Conservation (phyloP, 2,888 invertebrate genomes). For the Ptychoptera albimana region DNA sequence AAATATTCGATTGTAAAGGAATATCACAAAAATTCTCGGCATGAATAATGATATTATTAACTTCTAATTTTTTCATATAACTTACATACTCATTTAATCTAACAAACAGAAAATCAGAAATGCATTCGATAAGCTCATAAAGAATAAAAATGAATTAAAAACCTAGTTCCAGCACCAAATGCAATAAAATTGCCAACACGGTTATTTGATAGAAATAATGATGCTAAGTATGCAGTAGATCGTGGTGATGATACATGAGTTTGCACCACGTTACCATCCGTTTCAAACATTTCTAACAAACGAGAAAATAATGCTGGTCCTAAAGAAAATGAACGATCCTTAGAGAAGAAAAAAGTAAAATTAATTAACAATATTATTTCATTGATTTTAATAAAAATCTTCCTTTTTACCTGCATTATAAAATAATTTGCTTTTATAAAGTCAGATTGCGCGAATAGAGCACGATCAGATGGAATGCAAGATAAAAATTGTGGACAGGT, state of each 20-base stretch:
- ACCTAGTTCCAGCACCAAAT: constrained; percentile 38
- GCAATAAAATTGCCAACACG: constrained; percentile 41
- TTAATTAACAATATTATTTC: background rate
- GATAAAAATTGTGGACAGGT: constrained; percentile 36
- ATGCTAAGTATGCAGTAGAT: constrained; percentile 62
- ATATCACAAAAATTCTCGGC: constrained; percentile 35
- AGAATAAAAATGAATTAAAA: too few species aligned
- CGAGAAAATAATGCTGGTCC: constrained; percentile 62
- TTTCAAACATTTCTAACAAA: constrained; percentile 39
- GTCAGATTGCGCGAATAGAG: constrained; percentile 36
- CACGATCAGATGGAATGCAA: constrained; percentile 37
- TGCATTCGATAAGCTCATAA: background rate
- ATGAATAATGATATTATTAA: constrained; percentile 37
- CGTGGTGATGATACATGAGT: constrained; percentile 67
- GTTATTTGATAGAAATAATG: constrained; percentile 41
- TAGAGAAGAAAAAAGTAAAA: constrained; percentile 3
- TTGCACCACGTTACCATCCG: constrained; percentile 60
- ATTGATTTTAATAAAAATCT: too few species aligned
- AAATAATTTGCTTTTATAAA: constrained; percentile 38
- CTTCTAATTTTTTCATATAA: constrained; percentile 51
- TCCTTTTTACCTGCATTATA: constrained; percentile 37
- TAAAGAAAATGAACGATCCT: constrained; percentile 59
- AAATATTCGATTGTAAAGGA: constrained; percentile 33
- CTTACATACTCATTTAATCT: constrained; percentile 39
- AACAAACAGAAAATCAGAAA: background rate